Base-by-base conservation (phyloP, 2,888 invertebrate genomes). In the Cheiracanthium punctorium region DNA sequence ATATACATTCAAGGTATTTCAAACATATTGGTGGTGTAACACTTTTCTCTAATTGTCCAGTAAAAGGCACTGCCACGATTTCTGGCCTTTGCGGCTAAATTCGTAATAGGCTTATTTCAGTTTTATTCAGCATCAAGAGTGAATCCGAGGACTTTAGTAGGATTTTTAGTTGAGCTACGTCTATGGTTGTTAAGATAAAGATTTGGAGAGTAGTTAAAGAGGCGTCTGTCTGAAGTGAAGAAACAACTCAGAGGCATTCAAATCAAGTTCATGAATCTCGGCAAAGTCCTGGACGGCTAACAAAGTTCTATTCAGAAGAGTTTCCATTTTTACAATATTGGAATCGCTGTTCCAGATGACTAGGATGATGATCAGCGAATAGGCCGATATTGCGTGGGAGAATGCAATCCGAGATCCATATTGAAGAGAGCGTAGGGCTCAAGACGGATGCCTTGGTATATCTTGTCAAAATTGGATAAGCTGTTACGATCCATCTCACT, bases 361-460 rank as follows among this genome's bases (percentile, higher is more conserved):
- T 14, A 67, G 14, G n/a, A n/a, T n/a, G n/a, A 30, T 30, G 8
- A 67, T 67, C 67, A 30, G 67, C 4, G 14, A 67, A 67, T 30
- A 67, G 67, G 12, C 67, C 67, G 7, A 67, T 67, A 7, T 67
- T n/a, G 14, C 67, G 30, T 5, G 67, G 14, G 28, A 5, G 20
- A 28, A 64, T 17, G 0, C 0, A 28, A 24, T 30, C 64, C 20
- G 37, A 4, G 7, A 43, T 43, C 17, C 41, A 76, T 17, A 67
- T n/a, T 7, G 76, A 43, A 65, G 43, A 67, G 0, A 76, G n/a
- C 12, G 41, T 76, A 14, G 29, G 67, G 29, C 65, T 65, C 41
- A 65, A 29, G 74, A 8, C 33, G 28, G 12, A 37, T 37, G n/a
- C n/a, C n/a, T 17, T 75, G 74, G 43, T 41, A 12, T 2, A 24